Evolutionary conservation across 2,113 vertebrate species (phyloP).

Genomic region (Lathamus discolor): DNA sequence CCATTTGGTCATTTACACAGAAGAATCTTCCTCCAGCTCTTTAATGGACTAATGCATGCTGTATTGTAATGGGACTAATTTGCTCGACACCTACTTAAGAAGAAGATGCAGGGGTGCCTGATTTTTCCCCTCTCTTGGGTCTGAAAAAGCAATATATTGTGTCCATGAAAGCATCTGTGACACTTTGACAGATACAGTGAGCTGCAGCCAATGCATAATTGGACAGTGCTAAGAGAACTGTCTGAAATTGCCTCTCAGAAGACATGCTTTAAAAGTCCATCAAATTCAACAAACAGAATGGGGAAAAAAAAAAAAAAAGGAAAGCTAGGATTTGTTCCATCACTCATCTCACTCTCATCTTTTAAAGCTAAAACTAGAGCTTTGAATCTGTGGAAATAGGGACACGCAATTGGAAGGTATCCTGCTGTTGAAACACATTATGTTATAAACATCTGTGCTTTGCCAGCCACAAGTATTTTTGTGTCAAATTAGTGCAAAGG

Average conservation of each 20-base stretch:
- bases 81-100: constrained; percentile 53
- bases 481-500: background rate
- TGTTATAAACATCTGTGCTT: background rate
- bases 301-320: background rate
- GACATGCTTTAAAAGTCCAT: constrained; percentile 8
- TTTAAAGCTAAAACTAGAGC: background rate
- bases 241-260: constrained; percentile 41
- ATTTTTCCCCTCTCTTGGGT: constrained; percentile 41
- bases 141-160: constrained; percentile 48
- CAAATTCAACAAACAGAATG: background rate
- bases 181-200: constrained; percentile 47
- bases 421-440: background rate
- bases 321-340: background rate
- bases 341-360: background rate
- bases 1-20: constrained; percentile 31
- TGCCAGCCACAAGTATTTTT: background rate
- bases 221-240: background rate
- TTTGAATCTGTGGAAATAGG: background rate
- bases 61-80: constrained; percentile 46
- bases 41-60: constrained; percentile 66
- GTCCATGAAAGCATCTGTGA: constrained; percentile 47
- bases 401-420: rapidly evolving
- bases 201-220: constrained; percentile 53
- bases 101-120: constrained; percentile 9
- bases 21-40: constrained; percentile 30